Base-by-base conservation (phyloP, 2,797 vertebrate species). In the Gymnocypris eckloni region DNA sequence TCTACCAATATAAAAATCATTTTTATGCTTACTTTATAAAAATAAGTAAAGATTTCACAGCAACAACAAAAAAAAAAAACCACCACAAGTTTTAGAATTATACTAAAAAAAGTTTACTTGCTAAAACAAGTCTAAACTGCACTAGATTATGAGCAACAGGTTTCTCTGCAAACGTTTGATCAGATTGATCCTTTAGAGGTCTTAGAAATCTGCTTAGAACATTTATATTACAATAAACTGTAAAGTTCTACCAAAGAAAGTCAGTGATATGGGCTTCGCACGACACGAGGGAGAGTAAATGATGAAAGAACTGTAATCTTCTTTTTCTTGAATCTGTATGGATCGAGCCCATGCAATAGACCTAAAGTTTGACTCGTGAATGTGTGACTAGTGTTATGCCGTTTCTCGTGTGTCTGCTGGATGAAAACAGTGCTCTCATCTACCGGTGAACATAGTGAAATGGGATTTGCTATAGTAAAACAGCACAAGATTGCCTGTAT, bases 391-490 rank as follows among this genome's bases (percentile, higher is more conserved):
- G 25, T 3, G 25, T 20, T 33, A 8, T 76, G 28, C 61, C 0
- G 3, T 52, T 80, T 43, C 43, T 69, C 43, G 3, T 67, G n/a
- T 61, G 22, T 64, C 56, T 41, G 16, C 77, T 39, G 43, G n/a
- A 80, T 48, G 78, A 67, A 67, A 28, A 37, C 15, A 61, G n/a
- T 5, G 11, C 66, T 69, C 37, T 41, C 22, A n/a, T 81, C 28
- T 82, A 20, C 80, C 16, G 28, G 18, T 8, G 25, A 48, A 39
- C 25, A 50, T n/a, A 50, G 22, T 20, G 10, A 69, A 81, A 69
- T 81, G 79, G 64, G 64, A 69, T 81, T 81, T 69, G 43, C 43
- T 50, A 22, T 67, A 54, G 61, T 84, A 77, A 84, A 84, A 84
- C 59, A 84, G 45, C 15, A 45, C 61, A 54, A 67, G 33, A 84